phyloP scores from a whole-genome alignment of 2,797 vertebrate species.

The Lepilemur ruficaudatus region DNA sequence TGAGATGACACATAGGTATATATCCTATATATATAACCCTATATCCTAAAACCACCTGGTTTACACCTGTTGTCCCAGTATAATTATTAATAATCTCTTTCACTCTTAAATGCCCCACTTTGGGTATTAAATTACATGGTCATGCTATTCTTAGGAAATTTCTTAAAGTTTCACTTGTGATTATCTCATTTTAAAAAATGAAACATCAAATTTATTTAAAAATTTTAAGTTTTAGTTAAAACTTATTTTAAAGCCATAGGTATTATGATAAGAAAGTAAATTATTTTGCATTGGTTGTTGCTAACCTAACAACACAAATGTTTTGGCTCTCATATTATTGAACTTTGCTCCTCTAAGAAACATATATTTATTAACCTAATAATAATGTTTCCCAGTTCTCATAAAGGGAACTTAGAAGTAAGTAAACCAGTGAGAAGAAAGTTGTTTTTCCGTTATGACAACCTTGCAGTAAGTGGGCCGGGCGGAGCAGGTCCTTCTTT shows the following conservation, averaged over 20 bases:
- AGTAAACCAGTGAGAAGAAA: background rate
- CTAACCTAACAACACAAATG: background rate
- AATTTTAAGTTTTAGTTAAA: background rate
- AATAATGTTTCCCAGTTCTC: background rate
- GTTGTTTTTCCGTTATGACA: background rate
- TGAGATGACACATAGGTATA: background rate
- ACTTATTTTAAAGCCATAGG: background rate
- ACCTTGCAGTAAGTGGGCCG: background rate
- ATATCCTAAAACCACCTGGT: background rate
- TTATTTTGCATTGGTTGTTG: background rate
- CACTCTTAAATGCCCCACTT: background rate
- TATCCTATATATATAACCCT: background rate
- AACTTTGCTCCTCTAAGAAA: background rate
- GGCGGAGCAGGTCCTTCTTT: background rate
- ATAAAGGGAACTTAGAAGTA: background rate
- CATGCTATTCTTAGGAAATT: background rate
- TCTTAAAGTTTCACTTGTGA: background rate
- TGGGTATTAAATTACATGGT: background rate
- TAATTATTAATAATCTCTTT: background rate
- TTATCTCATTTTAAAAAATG: background rate
- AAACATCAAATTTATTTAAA: background rate
- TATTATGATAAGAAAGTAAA: background rate
- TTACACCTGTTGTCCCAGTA: background rate
- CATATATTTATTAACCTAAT: background rate
- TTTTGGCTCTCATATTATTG: background rate